Evolutionary conservation across 2,113 vertebrate species (phyloP), one percentile per base, ranked within the genome.

Genomic region (Megaleporinus macrocephalus): DNA sequence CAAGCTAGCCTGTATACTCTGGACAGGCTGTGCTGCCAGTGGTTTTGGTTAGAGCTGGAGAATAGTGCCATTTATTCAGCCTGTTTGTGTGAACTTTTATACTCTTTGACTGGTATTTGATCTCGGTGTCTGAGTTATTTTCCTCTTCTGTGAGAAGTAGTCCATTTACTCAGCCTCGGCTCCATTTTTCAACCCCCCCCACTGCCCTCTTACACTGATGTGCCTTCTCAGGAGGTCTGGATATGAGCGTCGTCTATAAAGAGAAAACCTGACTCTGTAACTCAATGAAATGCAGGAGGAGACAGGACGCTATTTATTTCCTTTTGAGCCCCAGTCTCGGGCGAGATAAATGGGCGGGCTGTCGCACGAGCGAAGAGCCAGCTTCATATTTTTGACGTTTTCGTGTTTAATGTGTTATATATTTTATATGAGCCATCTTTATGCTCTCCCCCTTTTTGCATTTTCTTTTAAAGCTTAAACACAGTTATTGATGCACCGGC

Each of bases 381-480:
- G 92, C 91, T 93, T 92, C 91, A 93, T 94, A 94, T 95, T 94
- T 95, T 92, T 94, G 93, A 95, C 90, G 83, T 94, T 95, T 95
- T 92, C 81, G 49, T 93, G 91, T 94, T 94, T 94, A 94, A 94
- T 93, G 93, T 83, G 84, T 90, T 94, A 89, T 93, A 90, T 92
- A 90, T 93, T 92, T 94, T 93, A 93, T 90, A 88, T 33, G 78
- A 84, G 88, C 73, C 86, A 69, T 92, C 88, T 93, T 93, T 92
- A 92, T 65, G 87, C 89, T 87, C 89, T 73, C 73, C 81, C 53
- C 91, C 91, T 93, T 93, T 93, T 93, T 93, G 89, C 95, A 93
- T 96, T 95, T 97, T 95, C 94, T 95, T 96, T 96, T 97, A 95
- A 96, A 94, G 96, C 96, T 96, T 95, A 96, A 96, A 93, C 95